Conservation (phyloP, 2,888 invertebrate genomes). For the Plagodis dolabraria region DNA sequence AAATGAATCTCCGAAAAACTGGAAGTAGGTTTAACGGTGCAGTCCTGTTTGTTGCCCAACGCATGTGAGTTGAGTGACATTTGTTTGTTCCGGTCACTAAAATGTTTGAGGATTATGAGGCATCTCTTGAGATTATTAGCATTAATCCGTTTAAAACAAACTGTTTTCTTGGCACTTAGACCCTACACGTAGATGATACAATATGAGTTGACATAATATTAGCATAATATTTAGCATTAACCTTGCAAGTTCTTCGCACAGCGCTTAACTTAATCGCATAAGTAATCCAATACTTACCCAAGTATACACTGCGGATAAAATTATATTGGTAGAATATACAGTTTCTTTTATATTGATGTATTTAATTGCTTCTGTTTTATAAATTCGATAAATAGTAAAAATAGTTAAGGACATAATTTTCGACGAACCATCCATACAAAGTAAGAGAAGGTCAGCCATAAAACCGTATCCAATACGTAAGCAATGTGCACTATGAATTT, state of each 20-base stretch:
- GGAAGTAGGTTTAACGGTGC: conserved; percentile 62
- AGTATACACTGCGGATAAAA: too few relatives aligned
- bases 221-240: background rate
- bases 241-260: background rate
- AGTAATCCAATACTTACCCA: too few relatives aligned
- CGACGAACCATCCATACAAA: too few relatives aligned
- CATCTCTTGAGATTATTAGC: conserved; percentile 34
- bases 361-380: too few relatives aligned
- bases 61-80: conserved; percentile 35
- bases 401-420: too few relatives aligned
- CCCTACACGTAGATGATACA: conserved; percentile 21
- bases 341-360: too few relatives aligned
- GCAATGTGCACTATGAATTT: too few relatives aligned
- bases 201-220: background rate
- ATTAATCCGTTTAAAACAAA: conserved; percentile 24
- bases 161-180: conserved; percentile 27
- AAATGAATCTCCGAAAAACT: conserved; percentile 57
- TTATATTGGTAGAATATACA: too few relatives aligned
- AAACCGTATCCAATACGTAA: too few relatives aligned
- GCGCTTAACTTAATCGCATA: background rate
- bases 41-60: conserved; percentile 48
- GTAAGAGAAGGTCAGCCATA: too few relatives aligned
- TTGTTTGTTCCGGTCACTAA: conserved; percentile 50
- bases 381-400: too few relatives aligned
- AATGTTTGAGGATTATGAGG: conserved; percentile 36